Percentiles rank a stretch among this genome's conserved stretches.
Evolutionary conservation across 1,140 invertebrate species (phyloP).

Genomic region (Drosophila leontia): DNA sequence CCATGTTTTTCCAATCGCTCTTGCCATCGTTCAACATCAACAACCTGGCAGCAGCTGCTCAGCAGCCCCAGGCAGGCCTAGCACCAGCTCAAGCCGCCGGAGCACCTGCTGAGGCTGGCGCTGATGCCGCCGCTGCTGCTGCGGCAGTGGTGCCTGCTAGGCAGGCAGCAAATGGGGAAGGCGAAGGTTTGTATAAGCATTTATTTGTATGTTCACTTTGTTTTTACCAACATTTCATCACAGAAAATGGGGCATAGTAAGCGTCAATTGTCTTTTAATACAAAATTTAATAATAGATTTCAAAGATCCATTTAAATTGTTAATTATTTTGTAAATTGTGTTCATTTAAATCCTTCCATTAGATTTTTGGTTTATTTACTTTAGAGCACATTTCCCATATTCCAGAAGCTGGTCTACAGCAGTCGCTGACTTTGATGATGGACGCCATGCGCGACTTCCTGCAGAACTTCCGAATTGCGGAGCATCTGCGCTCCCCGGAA

Average conservation of each 20-base stretch:
- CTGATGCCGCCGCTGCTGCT: constrained; percentile 38
- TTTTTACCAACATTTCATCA: constrained; percentile 4
- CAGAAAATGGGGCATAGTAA: constrained; percentile 9
- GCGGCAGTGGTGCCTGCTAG: constrained; percentile 10
- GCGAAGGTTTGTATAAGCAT: constrained; percentile 15
- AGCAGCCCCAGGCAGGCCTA: constrained; percentile 57
- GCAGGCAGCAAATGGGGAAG: constrained; percentile 41
- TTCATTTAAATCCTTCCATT: not conserved
- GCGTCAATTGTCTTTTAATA: not conserved
- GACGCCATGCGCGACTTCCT: constrained; percentile 91
- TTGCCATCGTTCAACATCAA: constrained; percentile 87
- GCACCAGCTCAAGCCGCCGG: constrained; percentile 19
- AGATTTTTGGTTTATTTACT: not conserved
- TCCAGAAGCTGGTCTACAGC: constrained; percentile 86
- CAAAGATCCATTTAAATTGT: not conserved
- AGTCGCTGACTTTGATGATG: constrained; percentile 88
- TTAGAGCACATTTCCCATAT: constrained; percentile 1
- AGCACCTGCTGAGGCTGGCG: constrained; percentile 16
- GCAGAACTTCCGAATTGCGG: constrained; percentile 87
- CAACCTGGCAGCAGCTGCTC: constrained; percentile 47
- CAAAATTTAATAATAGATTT: not conserved
- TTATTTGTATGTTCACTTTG: not conserved
- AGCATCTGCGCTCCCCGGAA: constrained; percentile 81
- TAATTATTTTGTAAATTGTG: not conserved
- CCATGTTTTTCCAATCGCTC: constrained; percentile 89